These are phyloP conservation scores for Drosophila kuntzei DNA, from an alignment of 2,888 invertebrate genomes.

Conservation along the genomic window DNA sequence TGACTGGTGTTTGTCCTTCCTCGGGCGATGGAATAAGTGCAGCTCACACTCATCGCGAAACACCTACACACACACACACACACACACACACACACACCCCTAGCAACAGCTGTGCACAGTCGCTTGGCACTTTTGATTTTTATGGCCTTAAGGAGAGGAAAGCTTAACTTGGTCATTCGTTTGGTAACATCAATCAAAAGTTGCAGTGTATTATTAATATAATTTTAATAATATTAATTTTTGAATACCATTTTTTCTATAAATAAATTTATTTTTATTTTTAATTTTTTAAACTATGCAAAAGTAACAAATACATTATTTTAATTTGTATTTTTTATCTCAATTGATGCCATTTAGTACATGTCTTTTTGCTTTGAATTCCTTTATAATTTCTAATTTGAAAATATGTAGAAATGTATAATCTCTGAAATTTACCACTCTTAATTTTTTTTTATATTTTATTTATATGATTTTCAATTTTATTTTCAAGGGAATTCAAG, in stretches of 20 bases:
- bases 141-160: background rate
- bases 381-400: too few species aligned
- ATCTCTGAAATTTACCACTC: too few species aligned
- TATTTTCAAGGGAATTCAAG: slow-evolving; percentile 2
- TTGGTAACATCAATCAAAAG: slow-evolving; percentile 1
- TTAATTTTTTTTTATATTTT: background rate
- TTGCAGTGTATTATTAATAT: background rate
- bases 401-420: too few species aligned
- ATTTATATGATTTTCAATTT: background rate
- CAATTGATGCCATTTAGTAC: too few species aligned
- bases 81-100: background rate
- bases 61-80: slow-evolving; percentile 9
- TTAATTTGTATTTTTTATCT: background rate
- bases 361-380: too few species aligned
- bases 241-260: background rate
- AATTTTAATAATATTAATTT: background rate
- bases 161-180: slow-evolving; percentile 2
- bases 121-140: slow-evolving; percentile 5
- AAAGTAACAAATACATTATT: too few species aligned
- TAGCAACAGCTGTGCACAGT: background rate
- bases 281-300: too few species aligned
- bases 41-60: slow-evolving; percentile 18
- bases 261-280: background rate
- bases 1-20: slow-evolving; percentile 26
- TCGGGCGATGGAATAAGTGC: slow-evolving; percentile 18